A percentile compares a stretch with the other conserved stretches of the same genome.
These are phyloP conservation scores for Kryphioiulus occultus DNA, from an alignment of 2,888 invertebrate genomes.

Conservation along the genomic window DNA sequence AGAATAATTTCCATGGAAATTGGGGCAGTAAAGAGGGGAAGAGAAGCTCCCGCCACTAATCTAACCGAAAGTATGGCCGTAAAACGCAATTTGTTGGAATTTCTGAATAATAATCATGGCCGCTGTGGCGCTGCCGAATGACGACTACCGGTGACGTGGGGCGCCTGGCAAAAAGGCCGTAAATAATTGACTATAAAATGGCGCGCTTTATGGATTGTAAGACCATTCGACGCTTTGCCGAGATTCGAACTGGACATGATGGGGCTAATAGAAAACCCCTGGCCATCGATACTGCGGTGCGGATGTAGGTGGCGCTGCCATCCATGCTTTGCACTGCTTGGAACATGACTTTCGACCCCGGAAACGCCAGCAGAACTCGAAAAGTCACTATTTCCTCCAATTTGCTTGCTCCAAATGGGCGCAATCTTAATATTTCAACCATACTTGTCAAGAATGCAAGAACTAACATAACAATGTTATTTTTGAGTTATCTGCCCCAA, in stretches of 20 bases:
- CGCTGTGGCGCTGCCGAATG: not conserved
- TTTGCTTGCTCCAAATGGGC: too few relatives aligned
- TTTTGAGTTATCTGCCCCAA: too few relatives aligned
- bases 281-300: not conserved
- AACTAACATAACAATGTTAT: too few relatives aligned
- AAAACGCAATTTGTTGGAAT: constrained; percentile 17
- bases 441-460: too few relatives aligned
- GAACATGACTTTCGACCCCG: too few relatives aligned
- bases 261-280: not conserved
- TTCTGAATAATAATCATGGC: constrained; percentile 15
- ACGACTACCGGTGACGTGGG: not conserved
- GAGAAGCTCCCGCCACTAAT: not conserved
- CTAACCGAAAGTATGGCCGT: constrained; percentile 16
- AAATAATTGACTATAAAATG: constrained; percentile 15
- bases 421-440: too few relatives aligned
- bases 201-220: not conserved
- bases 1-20: constrained; percentile 1
- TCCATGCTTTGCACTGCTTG: too few relatives aligned
- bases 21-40: constrained; percentile 17
- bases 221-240: not conserved
- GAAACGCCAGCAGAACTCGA: too few relatives aligned
- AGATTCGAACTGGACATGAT: constrained; percentile 9
- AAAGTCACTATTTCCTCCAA: too few relatives aligned
- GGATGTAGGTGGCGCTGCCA: not conserved
- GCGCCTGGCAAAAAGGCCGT: not conserved